phyloP scores from a whole-genome alignment of 2,113 vertebrate species.

The Cyrtonyx montezumae region DNA sequence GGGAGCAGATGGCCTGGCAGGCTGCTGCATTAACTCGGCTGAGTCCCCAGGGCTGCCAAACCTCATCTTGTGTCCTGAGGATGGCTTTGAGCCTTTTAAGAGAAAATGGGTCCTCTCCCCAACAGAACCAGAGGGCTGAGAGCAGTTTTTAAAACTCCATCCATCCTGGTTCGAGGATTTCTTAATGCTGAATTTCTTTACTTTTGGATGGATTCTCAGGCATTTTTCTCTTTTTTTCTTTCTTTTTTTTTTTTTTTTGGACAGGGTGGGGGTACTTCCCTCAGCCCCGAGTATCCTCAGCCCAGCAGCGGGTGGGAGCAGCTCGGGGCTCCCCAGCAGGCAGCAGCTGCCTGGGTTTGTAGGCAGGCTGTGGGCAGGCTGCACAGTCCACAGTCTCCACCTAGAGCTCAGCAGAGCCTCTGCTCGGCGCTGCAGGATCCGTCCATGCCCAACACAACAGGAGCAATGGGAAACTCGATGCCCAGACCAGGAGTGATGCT shows the following conservation, averaged over 20 bases:
- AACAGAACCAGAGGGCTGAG: neutral
- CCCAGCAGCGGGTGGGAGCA: neutral
- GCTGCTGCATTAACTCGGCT: neutral
- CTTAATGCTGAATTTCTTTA: neutral
- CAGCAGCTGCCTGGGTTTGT: neutral
- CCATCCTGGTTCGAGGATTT: neutral
- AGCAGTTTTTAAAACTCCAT: neutral
- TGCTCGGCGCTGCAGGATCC: neutral
- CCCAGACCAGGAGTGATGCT: neutral
- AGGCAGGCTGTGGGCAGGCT: neutral
- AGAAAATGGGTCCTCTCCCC: neutral
- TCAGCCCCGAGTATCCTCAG: neutral
- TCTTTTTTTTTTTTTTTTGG: neutral
- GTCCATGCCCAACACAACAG: neutral
- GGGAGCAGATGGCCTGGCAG: constrained; percentile 22
- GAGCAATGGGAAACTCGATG: neutral
- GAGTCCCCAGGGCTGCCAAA: constrained; percentile 4
- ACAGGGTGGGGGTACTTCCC: too few relatives aligned
- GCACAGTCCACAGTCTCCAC: constrained; percentile 59
- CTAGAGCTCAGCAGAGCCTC: constrained; percentile 41
- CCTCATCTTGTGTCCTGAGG: accelerated
- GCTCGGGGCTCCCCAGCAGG: neutral
- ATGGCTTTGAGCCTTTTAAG: constrained; percentile 1
- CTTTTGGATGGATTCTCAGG: neutral
- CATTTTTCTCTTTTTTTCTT: too few relatives aligned